Base-by-base conservation (phyloP, 2,888 invertebrate genomes). In the Malthinus seriepunctatus region DNA sequence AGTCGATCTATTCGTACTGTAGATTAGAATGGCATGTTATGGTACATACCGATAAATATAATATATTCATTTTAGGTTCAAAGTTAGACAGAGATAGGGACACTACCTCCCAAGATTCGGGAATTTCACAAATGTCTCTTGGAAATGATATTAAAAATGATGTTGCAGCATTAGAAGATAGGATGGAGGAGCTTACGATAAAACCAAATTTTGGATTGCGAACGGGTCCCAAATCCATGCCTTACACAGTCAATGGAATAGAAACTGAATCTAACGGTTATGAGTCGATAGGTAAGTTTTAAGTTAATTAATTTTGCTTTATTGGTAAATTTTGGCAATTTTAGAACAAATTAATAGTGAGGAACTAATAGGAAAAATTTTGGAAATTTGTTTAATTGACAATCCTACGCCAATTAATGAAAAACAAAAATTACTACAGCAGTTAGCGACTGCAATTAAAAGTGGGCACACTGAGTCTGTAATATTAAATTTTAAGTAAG, bases 41-140 rank as follows among this genome's bases (percentile, higher is more conserved):
- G 11, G 11, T 23, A 23, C 23, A 23, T 23, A 23, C 23, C 23
- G 23, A 23, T 23, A 23, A 23, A 23, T 23, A 23, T 38, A 23
- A 11, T 32, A 45, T 45, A 23, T 45, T 31, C 32, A 45, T 45
- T 23, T 45, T 61, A 71, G 76, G 76, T 58, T 69, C 76, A 70
- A 79, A 84, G 69, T 76, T 85, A 65, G 79, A 80, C 62, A 73
- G 78, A 56, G 84, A 84, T 79, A 84, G 86, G 76, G 88, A 80
- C 67, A 88, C 88, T 67, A 89, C 90, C 11, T 93, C 92, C 64
- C 92, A 93, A 74, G 94, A 94, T 76, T 92, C 92, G 6, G 94
- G 94, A 3, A 94, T 94, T 70, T 90, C 91, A 63, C 93, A 93
- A 78, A 90, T 91, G 88, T 89, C 88, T 0, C 82, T 80, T 14